These are phyloP conservation scores for Lepidurus packardi DNA, from an alignment of 1,140 invertebrate genomes.

Conservation along the genomic window DNA sequence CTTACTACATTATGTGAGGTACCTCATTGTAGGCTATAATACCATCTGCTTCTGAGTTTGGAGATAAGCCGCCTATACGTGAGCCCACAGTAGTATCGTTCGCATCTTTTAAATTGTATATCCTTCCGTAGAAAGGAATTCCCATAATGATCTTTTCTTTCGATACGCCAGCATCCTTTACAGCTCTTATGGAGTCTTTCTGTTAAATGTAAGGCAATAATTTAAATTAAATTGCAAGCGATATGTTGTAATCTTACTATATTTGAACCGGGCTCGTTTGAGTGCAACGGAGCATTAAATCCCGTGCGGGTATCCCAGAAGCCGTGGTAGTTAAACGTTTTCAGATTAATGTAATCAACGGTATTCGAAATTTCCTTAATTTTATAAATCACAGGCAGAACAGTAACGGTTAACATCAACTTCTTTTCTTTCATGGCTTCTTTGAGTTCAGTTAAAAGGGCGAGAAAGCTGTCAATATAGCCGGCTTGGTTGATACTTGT, in stretches of 20 bases:
- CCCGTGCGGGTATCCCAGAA: conserved; percentile 45
- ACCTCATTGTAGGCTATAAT: conserved; percentile 85
- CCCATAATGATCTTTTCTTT: conserved; percentile 72
- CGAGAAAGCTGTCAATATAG: too few species aligned
- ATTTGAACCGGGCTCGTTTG: too few species aligned
- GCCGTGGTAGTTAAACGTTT: conserved; percentile 48
- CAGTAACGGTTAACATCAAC: too few species aligned
- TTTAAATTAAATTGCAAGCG: too few species aligned
- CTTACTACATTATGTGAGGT: conserved; percentile 27
- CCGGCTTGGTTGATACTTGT: too few species aligned
- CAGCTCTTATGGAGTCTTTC: too few species aligned
- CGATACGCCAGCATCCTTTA: conserved; percentile 47
- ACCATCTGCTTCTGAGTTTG: conserved; percentile 68
- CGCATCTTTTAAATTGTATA: conserved; percentile 54
- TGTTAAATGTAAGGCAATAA: too few species aligned
- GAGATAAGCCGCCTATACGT: conserved; percentile 60
- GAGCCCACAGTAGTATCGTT: conserved; percentile 45
- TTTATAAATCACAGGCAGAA: too few species aligned
- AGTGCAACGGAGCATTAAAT: conserved; percentile 40
- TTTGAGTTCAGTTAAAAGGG: too few species aligned
- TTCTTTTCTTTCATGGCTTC: too few species aligned
- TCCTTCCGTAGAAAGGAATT: conserved; percentile 73
- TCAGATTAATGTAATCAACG: conserved; percentile 23
- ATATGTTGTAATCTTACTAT: too few species aligned
- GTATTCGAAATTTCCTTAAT: too few species aligned